These are phyloP conservation scores for Laticauda laticaudata DNA, from an alignment of 2,113 vertebrate genomes.

Conservation along the genomic window DNA sequence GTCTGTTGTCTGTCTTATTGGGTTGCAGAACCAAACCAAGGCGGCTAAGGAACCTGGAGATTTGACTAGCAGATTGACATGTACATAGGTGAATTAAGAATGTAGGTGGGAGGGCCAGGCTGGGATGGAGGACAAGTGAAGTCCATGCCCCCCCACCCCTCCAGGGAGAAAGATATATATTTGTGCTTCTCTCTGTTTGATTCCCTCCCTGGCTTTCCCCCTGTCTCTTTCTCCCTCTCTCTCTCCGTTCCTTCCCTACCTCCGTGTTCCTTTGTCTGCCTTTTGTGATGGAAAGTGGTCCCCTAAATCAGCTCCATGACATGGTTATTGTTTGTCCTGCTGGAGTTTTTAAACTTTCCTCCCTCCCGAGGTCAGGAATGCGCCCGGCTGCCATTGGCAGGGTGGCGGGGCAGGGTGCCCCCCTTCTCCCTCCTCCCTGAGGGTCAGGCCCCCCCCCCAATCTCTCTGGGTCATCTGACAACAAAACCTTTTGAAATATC, in stretches of 20 bases:
- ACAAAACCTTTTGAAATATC: conserved; percentile 81
- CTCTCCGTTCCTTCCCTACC: conserved; percentile 60
- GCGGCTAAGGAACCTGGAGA: neutral
- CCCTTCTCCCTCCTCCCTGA: neutral
- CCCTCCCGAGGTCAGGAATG: conserved; percentile 78
- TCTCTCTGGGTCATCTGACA: conserved; percentile 72
- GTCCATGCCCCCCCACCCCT: neutral
- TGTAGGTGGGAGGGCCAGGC: too few relatives aligned
- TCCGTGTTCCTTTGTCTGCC: conserved; percentile 69
- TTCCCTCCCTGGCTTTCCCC: conserved; percentile 39
- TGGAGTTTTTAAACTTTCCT: conserved; percentile 71
- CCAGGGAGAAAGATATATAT: conserved; percentile 1
- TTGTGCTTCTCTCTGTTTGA: conserved; percentile 35
- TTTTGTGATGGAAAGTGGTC: conserved; percentile 77
- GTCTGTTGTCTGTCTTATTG: too few relatives aligned
- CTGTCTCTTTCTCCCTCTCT: neutral
- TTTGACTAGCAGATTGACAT: neutral
- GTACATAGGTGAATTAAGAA: neutral
- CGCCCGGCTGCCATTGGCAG: conserved; percentile 73
- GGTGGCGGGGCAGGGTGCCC: conserved; percentile 53
- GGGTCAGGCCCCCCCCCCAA: conserved; percentile 57
- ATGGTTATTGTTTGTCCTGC: conserved; percentile 74
- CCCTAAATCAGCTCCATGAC: conserved; percentile 79
- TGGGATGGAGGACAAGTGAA: conserved; percentile 1
- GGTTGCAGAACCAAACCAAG: neutral